Conservation (phyloP, 2,888 invertebrate genomes). For the Heteromurus nitidus region DNA sequence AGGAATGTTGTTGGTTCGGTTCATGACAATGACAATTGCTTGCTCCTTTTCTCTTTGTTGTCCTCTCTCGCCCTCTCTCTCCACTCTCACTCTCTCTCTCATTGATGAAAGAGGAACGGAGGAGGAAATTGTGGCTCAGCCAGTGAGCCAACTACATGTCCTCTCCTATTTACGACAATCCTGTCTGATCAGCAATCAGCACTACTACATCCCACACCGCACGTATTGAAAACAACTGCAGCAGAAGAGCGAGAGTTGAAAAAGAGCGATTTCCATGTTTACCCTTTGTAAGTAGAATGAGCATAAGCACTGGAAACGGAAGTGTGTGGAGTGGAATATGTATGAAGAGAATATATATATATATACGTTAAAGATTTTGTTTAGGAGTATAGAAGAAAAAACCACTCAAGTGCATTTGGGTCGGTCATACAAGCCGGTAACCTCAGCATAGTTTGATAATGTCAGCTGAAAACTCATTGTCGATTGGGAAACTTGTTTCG, state of each 20-base stretch:
- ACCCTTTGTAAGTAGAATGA: no score
- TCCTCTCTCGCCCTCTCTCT: slow-evolving; percentile 5
- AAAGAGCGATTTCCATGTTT: slow-evolving; percentile 18
- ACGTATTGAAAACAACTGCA: background rate
- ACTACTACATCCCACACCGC: background rate
- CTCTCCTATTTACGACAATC: slow-evolving; percentile 16
- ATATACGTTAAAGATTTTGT: background rate
- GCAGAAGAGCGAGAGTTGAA: no score
- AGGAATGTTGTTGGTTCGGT: slow-evolving; percentile 2
- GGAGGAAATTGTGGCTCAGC: slow-evolving; percentile 39
- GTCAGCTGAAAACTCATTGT: slow-evolving; percentile 28
- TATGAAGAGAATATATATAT: background rate
- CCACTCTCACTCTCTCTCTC: slow-evolving; percentile 2
- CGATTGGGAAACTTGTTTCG: slow-evolving; percentile 41
- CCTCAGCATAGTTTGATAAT: slow-evolving; percentile 29
- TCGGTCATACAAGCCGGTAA: slow-evolving; percentile 30
- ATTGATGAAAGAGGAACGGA: slow-evolving; percentile 23
- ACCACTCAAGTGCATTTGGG: slow-evolving; percentile 48
- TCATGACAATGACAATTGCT: slow-evolving; percentile 33
- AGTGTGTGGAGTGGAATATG: no score
- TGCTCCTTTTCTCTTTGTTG: slow-evolving; percentile 19
- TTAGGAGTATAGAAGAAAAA: slow-evolving; percentile 27
- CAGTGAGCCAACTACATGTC: slow-evolving; percentile 11
- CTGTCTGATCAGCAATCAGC: slow-evolving; percentile 26
- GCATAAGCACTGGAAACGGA: background rate